Base-by-base conservation (phyloP, 2,797 vertebrate species). In the Cynopterus sphinx region DNA sequence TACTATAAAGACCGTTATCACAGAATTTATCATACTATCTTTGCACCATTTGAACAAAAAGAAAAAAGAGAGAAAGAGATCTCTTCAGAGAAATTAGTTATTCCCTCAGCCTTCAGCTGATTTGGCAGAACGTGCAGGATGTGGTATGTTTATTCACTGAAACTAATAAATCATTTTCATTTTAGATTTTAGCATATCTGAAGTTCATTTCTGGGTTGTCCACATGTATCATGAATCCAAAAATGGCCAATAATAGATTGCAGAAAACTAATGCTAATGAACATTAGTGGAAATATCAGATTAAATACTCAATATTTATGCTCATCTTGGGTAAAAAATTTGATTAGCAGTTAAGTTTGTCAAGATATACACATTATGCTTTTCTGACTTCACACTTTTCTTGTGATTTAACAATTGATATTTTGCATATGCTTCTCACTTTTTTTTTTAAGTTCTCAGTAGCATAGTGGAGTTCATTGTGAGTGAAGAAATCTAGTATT, bases 71-170 rank as follows among this genome's bases (percentile, higher is more conserved):
- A 61, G 36, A 91, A 90, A 93, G 81, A 68, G 70, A 57, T 77
- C 65, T 90, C 93, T 98, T 94, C 59, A 91, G 57, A 96, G 84
- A 88, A 87, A 75, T 71, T n/a, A 85, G 96, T 92, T 73, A 88
- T 28, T 95, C 22, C 0, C 0, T 71, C 74, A 90, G 93, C 24
- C 71, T 92, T 88, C 31, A 79, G 85, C 53, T 39, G 53, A 28
- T 57, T 95, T 89, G 59, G 75, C 78, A 79, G 68, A 39, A 75
- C 53, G n/a, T 36, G 28, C 8, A 39, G 51, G 61, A 46, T 68
- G n/a, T 68, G 67, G 59, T 84, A 41, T 53, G 93, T 94, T 83
- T 89, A 82, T 91, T 89, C 71, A 84, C n/a, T n/a, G 33, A 93
- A 78, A 83, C 70, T 74, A 83, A 55, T 67, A 91, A 51, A 22